phyloP scores from a whole-genome alignment of 2,888 invertebrate genomes.

The Cylindroiulus punctatus region DNA sequence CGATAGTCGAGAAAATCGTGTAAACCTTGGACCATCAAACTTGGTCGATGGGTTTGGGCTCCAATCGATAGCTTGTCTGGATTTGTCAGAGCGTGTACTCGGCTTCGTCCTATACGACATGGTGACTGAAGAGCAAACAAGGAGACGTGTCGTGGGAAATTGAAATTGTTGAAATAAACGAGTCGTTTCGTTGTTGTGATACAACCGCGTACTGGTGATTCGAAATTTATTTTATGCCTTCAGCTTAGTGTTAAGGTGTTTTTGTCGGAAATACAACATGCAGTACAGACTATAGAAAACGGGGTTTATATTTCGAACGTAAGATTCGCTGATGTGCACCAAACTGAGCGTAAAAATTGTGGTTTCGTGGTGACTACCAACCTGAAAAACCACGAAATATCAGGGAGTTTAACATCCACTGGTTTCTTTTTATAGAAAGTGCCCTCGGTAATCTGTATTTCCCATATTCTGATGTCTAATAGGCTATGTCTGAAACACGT shows the following conservation, averaged over 20 bases:
- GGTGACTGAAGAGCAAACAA: neutral
- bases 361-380: too few relatives aligned
- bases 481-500: too few relatives aligned
- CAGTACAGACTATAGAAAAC: neutral
- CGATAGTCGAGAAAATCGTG: constrained; percentile 14
- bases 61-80: constrained; percentile 19
- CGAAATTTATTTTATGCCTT: neutral
- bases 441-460: too few relatives aligned
- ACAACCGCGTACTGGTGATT: neutral
- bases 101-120: neutral
- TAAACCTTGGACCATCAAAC: constrained; percentile 31
- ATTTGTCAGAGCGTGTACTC: neutral
- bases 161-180: neutral
- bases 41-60: neutral
- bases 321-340: too few relatives aligned
- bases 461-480: too few relatives aligned
- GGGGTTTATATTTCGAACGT: too few relatives aligned
- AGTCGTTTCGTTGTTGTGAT: neutral
- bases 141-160: neutral
- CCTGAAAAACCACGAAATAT: too few relatives aligned
- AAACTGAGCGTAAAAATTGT: too few relatives aligned
- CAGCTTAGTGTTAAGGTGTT: neutral
- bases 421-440: too few relatives aligned
- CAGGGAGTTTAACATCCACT: too few relatives aligned
- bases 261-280: neutral